phyloP scores from a whole-genome alignment of 2,888 invertebrate species.

The Cataglyphis cursor region DNA sequence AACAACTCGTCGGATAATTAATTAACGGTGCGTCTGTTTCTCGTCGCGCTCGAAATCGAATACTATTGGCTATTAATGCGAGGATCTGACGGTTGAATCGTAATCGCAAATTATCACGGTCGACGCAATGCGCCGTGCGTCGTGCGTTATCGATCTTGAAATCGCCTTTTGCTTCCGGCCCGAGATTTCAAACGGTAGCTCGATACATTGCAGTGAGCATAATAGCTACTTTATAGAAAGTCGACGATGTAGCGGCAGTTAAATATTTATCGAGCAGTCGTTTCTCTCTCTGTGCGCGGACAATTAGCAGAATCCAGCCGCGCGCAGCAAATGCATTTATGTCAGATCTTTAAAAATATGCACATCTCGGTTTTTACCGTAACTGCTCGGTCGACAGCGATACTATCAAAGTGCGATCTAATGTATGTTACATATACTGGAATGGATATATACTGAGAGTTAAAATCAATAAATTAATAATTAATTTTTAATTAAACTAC shows the following conservation, averaged over 20 bases:
- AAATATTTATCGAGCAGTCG: constrained; percentile 49
- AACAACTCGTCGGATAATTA: constrained; percentile 65
- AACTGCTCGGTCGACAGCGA: background rate
- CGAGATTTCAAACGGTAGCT: constrained; percentile 33
- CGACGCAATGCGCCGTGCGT: constrained; percentile 19
- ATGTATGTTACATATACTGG: background rate
- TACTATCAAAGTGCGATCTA: background rate
- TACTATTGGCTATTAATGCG: constrained; percentile 60
- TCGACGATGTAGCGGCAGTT: constrained; percentile 15
- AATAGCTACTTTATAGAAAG: constrained; percentile 41
- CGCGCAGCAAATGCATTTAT: constrained; percentile 13
- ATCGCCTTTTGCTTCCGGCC: constrained; percentile 41
- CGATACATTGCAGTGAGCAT: constrained; percentile 34
- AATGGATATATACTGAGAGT: no score
- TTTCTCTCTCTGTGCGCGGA: constrained; percentile 47
- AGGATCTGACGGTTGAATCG: constrained; percentile 45
- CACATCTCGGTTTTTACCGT: constrained; percentile 5
- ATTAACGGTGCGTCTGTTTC: constrained; percentile 61
- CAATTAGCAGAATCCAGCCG: constrained; percentile 36
- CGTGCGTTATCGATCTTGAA: constrained; percentile 32
- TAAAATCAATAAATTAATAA: background rate
- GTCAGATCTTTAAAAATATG: constrained; percentile 23
- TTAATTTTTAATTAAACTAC: background rate
- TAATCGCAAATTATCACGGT: constrained; percentile 38
- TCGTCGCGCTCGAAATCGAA: constrained; percentile 66